Evolutionary conservation across 1,140 invertebrate genomes (phyloP).

Genomic region (Patella vulgata): DNA sequence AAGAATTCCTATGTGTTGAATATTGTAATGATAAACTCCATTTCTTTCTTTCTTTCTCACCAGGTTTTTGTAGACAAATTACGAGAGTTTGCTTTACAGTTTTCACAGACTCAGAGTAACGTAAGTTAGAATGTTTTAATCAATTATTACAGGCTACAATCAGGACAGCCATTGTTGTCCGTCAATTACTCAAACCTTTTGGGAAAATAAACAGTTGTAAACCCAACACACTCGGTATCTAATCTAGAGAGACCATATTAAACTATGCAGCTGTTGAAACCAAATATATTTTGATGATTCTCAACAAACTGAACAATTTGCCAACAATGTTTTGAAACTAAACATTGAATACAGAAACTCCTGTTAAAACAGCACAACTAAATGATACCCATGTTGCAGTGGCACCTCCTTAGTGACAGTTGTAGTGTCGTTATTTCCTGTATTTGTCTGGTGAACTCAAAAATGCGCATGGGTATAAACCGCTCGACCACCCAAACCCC

Average conservation of each 20-base stretch:
- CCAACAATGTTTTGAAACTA: too few species aligned
- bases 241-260: not conserved
- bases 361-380: too few species aligned
- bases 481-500: too few species aligned
- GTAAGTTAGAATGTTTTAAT: conserved; percentile 23
- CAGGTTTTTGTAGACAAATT: conserved; percentile 84
- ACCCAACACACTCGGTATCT: conserved; percentile 31
- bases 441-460: too few species aligned
- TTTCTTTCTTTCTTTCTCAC: conserved; percentile 31
- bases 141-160: conserved; percentile 66
- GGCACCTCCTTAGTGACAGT: too few species aligned
- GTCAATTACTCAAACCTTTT: conserved; percentile 28
- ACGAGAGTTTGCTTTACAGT: conserved; percentile 81
- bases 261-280: not conserved
- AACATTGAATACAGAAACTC: not conserved
- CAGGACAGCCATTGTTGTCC: conserved; percentile 44
- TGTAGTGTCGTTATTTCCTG: too few species aligned
- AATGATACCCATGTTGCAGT: too few species aligned
- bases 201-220: too few species aligned
- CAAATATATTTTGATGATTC: not conserved
- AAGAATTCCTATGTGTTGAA: too few species aligned
- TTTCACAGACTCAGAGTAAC: conserved; percentile 69
- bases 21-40: conserved; percentile 6
- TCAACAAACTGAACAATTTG: too few species aligned
- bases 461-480: too few species aligned